These are phyloP conservation scores for Tretioscincus oriximinensis DNA, from an alignment of 2,113 vertebrate species.

Conservation along the genomic window DNA sequence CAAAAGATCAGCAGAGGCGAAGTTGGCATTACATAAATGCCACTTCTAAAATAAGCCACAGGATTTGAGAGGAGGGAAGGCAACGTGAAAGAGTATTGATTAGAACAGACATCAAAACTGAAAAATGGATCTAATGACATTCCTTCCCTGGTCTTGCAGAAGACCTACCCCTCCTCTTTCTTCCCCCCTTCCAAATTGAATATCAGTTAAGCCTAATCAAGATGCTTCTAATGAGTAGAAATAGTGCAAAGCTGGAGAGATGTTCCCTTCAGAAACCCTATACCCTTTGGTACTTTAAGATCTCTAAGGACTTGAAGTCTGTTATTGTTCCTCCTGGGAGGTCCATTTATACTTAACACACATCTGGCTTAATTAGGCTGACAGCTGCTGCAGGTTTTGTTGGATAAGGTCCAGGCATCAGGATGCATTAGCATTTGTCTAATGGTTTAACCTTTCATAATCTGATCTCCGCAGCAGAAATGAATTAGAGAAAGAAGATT, in stretches of 20 bases:
- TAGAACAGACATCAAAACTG: conserved; percentile 61
- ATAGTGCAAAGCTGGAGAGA: conserved; percentile 60
- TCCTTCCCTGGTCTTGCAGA: conserved; percentile 49
- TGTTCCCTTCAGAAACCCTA: conserved; percentile 63
- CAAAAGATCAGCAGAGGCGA: conserved; percentile 48
- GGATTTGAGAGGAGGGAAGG: conserved; percentile 56
- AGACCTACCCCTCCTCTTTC: conserved; percentile 40
- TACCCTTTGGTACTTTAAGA: conserved; percentile 56
- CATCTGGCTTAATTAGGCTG: conserved; percentile 81
- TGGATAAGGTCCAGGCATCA: conserved; percentile 75
- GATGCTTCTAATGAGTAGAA: conserved; percentile 65
- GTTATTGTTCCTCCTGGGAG: conserved; percentile 76
- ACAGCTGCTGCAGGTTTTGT: conserved; percentile 77
- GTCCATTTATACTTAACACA: conserved; percentile 74
- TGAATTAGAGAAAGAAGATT: conserved; percentile 67
- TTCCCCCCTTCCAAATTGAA: conserved; percentile 9
- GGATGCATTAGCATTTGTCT: conserved; percentile 69
- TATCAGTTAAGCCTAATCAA: conserved; percentile 55
- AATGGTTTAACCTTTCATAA: conserved; percentile 76
- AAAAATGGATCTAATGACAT: conserved; percentile 59
- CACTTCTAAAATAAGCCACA: conserved; percentile 65
- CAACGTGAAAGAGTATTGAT: conserved; percentile 58
- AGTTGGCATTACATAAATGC: conserved; percentile 66
- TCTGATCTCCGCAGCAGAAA: conserved; percentile 61
- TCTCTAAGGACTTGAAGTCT: conserved; percentile 67